Conservation (phyloP, 2,888 invertebrate genomes). For the Calameuta pallipes region DNA sequence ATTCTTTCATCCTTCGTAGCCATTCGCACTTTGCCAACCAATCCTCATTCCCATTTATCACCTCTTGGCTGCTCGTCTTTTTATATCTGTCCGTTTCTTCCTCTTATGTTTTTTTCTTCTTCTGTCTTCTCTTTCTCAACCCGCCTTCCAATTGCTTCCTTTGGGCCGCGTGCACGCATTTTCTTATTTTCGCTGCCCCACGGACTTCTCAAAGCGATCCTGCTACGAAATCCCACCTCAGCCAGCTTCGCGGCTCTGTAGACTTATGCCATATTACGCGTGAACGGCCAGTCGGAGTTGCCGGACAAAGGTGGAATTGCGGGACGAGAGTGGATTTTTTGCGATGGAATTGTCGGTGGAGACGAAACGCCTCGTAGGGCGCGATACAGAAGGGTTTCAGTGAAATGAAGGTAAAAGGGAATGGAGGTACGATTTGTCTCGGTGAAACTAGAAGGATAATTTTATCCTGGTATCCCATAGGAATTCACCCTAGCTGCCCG, state of each 20-base stretch:
- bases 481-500: not conserved
- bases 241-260: not conserved
- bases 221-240: not conserved
- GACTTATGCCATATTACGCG: conserved; percentile 33
- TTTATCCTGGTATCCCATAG: not conserved
- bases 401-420: not conserved
- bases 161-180: conserved; percentile 33
- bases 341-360: not conserved
- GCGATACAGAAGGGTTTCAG: not conserved
- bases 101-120: conserved; percentile 24
- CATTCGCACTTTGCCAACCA: conserved; percentile 61
- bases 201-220: conserved; percentile 2
- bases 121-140: conserved; percentile 28
- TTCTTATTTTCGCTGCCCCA: conserved; percentile 40
- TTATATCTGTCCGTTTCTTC: conserved; percentile 40
- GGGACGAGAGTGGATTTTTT: not conserved
- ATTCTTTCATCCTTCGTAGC: conserved; percentile 41
- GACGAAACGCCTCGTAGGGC: not conserved
- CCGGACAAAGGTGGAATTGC: not conserved
- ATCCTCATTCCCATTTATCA: conserved; percentile 64
- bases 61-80: conserved; percentile 45
- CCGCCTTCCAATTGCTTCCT: conserved; percentile 56
- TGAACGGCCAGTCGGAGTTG: not conserved
- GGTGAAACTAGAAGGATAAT: not conserved
- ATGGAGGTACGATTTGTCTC: not conserved